phyloP scores from a whole-genome alignment of 2,888 invertebrate genomes.

The Sinopyrophorus schimmeli region DNA sequence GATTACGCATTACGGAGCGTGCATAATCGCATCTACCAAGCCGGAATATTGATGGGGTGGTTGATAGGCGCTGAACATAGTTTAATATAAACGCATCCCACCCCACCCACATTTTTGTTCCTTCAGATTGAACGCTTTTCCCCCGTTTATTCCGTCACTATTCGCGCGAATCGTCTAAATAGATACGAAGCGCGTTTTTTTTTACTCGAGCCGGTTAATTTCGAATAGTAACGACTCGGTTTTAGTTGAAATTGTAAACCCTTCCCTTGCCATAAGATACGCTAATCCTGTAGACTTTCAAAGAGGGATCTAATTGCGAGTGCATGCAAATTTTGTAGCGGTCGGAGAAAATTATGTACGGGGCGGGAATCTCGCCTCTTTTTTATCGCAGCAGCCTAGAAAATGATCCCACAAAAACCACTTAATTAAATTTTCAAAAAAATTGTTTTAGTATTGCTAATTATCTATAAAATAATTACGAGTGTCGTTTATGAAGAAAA shows the following conservation, averaged over 20 bases:
- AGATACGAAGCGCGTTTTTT: conserved; percentile 9
- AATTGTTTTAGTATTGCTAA: too few relatives aligned
- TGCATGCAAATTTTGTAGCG: conserved; percentile 28
- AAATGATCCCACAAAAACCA: conserved; percentile 8
- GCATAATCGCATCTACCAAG: conserved; percentile 39
- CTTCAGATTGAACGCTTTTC: conserved; percentile 10
- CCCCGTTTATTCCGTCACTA: conserved; percentile 1
- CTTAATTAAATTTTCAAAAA: conserved; percentile 21
- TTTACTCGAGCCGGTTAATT: conserved; percentile 10
- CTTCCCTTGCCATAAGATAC: conserved; percentile 15
- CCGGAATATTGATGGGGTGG: conserved; percentile 37
- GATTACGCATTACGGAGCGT: conserved; percentile 39
- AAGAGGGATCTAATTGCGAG: conserved; percentile 29
- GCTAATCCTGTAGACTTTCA: conserved; percentile 22
- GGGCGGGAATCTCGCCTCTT: conserved; percentile 9
- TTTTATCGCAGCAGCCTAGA: conserved; percentile 25
- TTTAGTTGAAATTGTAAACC: conserved; percentile 12
- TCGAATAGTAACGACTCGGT: conserved; percentile 6
- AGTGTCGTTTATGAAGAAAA: too few relatives aligned
- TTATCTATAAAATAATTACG: too few relatives aligned
- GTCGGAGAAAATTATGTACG: conserved; percentile 21
- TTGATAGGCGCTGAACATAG: conserved; percentile 24
- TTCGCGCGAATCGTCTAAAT: conserved; percentile 2
- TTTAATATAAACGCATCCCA: conserved; percentile 15
- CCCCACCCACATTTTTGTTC: too few relatives aligned